Evolutionary conservation across 2,113 vertebrate genomes (phyloP), one percentile per base, ranked within the genome.

Genomic region (Melanerpes aurifrons): DNA sequence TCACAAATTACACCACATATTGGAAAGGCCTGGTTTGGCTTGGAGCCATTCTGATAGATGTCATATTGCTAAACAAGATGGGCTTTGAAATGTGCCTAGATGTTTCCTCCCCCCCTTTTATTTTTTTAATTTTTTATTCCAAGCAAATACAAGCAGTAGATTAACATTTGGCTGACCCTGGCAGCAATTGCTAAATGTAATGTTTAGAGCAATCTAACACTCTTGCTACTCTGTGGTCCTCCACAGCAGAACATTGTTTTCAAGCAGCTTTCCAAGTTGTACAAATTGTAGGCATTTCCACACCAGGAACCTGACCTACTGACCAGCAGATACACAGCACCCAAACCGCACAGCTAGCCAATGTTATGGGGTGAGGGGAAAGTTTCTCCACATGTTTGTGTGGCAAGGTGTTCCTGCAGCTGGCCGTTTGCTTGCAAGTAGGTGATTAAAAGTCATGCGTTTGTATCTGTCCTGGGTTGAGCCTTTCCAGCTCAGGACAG

Each of bases 81-180:
- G 82, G 58, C 66, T 97, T 91, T 89, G 92, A 96, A 95, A 87
- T 58, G 59, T 63, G 59, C 88, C 77, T 87, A 61, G 77, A 19
- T 78, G 45, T 95, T 97, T 87, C 82, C 19, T 11, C 10, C 10
- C 19, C 21, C 10, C 10, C 20, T 50, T 50, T 50, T 21, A 21
- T 48, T 20, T 20, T 20, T 50, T 50, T 50, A 40, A 40, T 90
- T 94, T 95, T 92, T 80, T 91, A 73, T 88, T 90, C 83, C 87
- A 95, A 95, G 71, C 62, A 97, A 96, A 95, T 89, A 89, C 86
- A 95, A 97, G 71, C 92, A 95, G 82, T 94, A 96, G 80, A 95
- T 96, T 95, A 96, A 96, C 91, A 95, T 93, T 97, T 95, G 94
- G 92, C 94, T 97, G 97, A 97, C 79, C 91, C 70, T 85, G 62